These are phyloP conservation scores for Thelaira solivaga DNA, from an alignment of 2,888 invertebrate species.

Conservation along the genomic window DNA sequence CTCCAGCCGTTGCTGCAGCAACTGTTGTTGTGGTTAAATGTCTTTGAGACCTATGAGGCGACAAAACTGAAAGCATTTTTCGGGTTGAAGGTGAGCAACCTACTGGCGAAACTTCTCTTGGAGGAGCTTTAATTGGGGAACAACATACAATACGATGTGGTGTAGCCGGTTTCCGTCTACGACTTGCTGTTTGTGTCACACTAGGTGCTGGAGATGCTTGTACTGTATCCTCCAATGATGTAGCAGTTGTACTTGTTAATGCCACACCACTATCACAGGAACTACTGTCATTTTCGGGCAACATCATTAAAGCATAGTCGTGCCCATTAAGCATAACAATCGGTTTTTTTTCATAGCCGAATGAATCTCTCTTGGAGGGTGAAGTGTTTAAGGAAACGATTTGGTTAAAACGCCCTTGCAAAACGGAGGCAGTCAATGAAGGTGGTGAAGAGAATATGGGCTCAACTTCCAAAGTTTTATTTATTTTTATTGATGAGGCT, in stretches of 20 bases:
- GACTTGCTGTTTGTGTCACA: conserved; percentile 32
- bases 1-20: conserved; percentile 47
- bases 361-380: conserved; percentile 64
- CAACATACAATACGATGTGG: conserved; percentile 80
- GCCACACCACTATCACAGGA: conserved; percentile 77
- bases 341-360: conserved; percentile 55
- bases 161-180: conserved; percentile 77
- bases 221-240: conserved; percentile 35
- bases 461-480: conserved; percentile 73
- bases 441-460: conserved; percentile 75
- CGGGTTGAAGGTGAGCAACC: conserved; percentile 42
- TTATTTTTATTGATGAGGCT: conserved; percentile 76
- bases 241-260: conserved; percentile 66
- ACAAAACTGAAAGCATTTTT: conserved; percentile 61
- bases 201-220: conserved; percentile 25
- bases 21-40: conserved; percentile 60
- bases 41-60: conserved; percentile 73
- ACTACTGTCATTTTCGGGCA: conserved; percentile 75
- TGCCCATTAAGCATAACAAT: conserved; percentile 42
- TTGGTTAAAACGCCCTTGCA: conserved; percentile 76
- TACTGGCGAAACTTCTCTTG: conserved; percentile 53
- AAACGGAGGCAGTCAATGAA: conserved; percentile 65
- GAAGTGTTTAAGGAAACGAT: conserved; percentile 72
- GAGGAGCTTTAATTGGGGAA: conserved; percentile 72
- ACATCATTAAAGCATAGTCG: conserved; percentile 48